These are phyloP conservation scores for Bergia puertoricense DNA, from an alignment of 92 coral and sea anemone genomes.

Conservation along the genomic window DNA sequence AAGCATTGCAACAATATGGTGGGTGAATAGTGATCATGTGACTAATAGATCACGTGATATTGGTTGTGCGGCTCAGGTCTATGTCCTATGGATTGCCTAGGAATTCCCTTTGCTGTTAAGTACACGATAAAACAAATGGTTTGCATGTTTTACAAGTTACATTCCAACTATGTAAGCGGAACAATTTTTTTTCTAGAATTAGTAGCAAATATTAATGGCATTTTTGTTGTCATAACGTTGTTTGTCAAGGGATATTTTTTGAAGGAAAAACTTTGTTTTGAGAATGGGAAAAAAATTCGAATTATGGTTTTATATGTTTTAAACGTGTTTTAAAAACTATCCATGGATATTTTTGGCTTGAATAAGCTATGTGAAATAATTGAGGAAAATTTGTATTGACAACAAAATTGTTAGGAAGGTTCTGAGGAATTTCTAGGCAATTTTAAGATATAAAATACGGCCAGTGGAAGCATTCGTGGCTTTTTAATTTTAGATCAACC, in stretches of 20 bases:
- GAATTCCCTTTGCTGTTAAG: background rate
- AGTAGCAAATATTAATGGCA: background rate
- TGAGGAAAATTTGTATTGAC: conserved; percentile 1
- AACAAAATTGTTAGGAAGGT: background rate
- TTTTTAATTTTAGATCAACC: background rate
- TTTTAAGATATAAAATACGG: background rate
- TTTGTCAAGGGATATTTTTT: conserved; percentile 11
- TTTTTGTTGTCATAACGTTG: background rate
- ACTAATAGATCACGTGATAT: background rate
- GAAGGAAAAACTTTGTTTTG: conserved; percentile 27
- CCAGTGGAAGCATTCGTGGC: background rate
- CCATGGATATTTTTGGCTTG: conserved; percentile 20
- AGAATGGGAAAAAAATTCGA: background rate
- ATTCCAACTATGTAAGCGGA: background rate
- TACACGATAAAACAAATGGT: background rate
- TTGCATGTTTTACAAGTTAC: conserved; percentile 2
- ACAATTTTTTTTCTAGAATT: conserved; percentile 3
- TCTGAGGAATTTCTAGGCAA: conserved; percentile 28
- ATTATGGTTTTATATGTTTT: conserved; percentile 38
- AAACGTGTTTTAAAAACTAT: background rate
- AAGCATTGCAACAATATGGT: conserved; percentile 32
- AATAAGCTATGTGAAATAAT: background rate
- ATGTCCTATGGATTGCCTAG: background rate
- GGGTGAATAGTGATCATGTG: conserved; percentile 28
- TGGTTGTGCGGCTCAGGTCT: background rate